These are phyloP conservation scores for Pogona vitticeps DNA, from an alignment of 2,113 vertebrate genomes.

Conservation along the genomic window DNA sequence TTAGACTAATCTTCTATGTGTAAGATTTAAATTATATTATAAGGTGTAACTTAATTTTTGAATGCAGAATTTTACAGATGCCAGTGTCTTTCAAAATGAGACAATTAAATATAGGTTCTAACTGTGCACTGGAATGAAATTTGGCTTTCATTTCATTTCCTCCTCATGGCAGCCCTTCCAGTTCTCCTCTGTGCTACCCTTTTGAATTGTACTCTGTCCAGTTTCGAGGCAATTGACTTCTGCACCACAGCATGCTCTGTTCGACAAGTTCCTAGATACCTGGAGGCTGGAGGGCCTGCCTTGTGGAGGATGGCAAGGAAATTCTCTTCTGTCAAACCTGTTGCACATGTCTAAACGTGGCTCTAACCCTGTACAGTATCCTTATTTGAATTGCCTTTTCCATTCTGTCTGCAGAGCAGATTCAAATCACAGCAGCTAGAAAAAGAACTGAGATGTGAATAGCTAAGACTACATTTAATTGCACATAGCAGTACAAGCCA, in stretches of 20 bases:
- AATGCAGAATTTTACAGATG: not conserved
- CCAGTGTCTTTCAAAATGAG: not conserved
- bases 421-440: not conserved
- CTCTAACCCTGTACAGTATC: no score
- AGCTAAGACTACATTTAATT: not conserved
- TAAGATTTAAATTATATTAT: not conserved
- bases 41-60: not conserved
- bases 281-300: not conserved
- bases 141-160: not conserved
- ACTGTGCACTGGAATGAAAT: not conserved
- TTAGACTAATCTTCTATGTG: not conserved
- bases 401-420: not conserved
- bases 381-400: constrained; percentile 4
- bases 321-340: not conserved
- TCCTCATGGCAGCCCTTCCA: not conserved
- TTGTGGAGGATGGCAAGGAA: not conserved
- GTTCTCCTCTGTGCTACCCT: not conserved
- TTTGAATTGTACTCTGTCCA: no score
- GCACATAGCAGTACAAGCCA: constrained; percentile 16
- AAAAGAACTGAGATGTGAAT: not conserved
- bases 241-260: not conserved
- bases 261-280: not conserved
- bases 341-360: not conserved
- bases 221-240: not conserved
- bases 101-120: not conserved